Evolutionary conservation across 2,888 invertebrate species (phyloP), one percentile per base, ranked within the genome.

Genomic region (Cataglyphis rosenhaueri): DNA sequence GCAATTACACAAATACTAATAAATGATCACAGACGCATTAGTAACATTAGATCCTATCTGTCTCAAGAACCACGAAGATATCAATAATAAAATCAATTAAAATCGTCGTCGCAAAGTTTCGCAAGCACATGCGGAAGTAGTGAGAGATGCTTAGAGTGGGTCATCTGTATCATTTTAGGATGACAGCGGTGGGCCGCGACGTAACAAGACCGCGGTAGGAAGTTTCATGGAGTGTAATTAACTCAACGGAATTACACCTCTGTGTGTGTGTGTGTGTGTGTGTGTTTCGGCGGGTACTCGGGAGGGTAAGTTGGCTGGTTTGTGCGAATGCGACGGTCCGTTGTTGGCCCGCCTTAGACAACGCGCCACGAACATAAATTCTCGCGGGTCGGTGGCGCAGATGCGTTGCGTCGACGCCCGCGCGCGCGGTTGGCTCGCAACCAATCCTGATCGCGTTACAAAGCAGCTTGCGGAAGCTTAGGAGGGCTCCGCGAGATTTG

Each of bases 191-290:
- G 82, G 85, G 85, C 85, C 86, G 73, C 81, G 82, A 68, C 62
- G 88, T 89, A 87, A 89, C 89, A 86, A 87, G 89, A 85, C 83
- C 76, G 71, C 75, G 87, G 82, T 66, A 82, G 83, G 81, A 84
- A 88, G 86, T 89, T 90, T 79, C 83, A 38, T 61, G 65, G 15
- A 82, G 74, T 83, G 87, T 89, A 90, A 91, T 91, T 91, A 91
- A 88, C 85, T 88, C 78, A 59, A 79, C 85, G 83, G 83, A 82
- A 85, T 89, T 84, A 76, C 84, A 76, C 64, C 81, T 55, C 75
- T 8, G 52, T n/a, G 18, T 18, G 44, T 64, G 61, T 44, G 5
- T 18, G 44, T 15, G 15, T 15, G 44, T 12, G 15, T 48, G 18
- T 64, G 52, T 57, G 48, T 66, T 64, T 61, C n/a, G 44, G 57